Evolutionary conservation across 2,113 vertebrate species (phyloP).

Genomic region (Synchiropus splendidus): DNA sequence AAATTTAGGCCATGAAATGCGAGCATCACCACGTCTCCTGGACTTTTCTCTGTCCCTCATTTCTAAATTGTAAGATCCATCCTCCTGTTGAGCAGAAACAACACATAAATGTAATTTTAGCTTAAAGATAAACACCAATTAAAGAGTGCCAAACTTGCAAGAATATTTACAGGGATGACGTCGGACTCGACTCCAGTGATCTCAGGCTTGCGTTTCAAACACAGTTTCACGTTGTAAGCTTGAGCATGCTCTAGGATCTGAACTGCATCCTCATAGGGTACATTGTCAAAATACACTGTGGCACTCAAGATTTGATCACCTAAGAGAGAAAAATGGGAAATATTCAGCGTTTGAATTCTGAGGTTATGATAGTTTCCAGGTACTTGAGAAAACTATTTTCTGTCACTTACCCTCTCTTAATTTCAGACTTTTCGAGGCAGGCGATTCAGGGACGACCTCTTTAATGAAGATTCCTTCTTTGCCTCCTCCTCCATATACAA

Average conservation of each 20-base stretch:
- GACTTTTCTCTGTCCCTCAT: conserved; percentile 58
- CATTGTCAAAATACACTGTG: conserved; percentile 89
- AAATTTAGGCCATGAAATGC: conserved; percentile 74
- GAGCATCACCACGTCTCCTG: conserved; percentile 58
- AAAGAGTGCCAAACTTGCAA: conserved; percentile 8
- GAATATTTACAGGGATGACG: conserved; percentile 49
- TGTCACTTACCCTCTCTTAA: conserved; percentile 79
- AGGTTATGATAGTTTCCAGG: background rate
- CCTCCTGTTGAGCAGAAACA: conserved; percentile 41
- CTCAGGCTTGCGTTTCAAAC: conserved; percentile 77
- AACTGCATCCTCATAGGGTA: conserved; percentile 89
- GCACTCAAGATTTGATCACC: conserved; percentile 92
- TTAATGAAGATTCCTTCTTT: conserved; percentile 83
- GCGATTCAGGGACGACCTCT: conserved; percentile 79
- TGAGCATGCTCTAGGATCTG: conserved; percentile 91
- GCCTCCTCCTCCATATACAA: conserved; percentile 82
- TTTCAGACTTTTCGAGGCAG: conserved; percentile 79
- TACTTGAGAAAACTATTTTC: background rate
- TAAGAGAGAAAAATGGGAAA: conserved; percentile 36
- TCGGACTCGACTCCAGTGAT: conserved; percentile 44
- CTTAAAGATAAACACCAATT: fast-evolving
- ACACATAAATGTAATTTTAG: conserved; percentile 14
- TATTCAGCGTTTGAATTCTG: background rate
- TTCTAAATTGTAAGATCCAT: conserved; percentile 35
- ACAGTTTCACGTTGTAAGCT: conserved; percentile 84